Base-by-base conservation (phyloP, 2,797 vertebrate genomes). In the Eulemur mongoz region DNA sequence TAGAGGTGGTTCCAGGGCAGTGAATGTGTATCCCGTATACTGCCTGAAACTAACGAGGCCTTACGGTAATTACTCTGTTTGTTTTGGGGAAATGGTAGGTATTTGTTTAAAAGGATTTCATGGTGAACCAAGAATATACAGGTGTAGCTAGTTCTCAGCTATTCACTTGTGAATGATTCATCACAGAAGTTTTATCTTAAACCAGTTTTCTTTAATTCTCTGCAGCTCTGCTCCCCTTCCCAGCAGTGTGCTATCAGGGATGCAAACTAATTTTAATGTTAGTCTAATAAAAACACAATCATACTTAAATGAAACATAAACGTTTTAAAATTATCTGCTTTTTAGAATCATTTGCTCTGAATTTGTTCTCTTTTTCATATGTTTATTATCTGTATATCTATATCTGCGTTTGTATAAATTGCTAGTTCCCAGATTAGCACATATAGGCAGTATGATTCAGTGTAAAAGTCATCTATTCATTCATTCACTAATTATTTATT, bases 21-120 rank as follows among this genome's bases (percentile, higher is more conserved):
- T 32, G 79, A 61, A 23, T 35, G 81, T 50, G 27, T 67, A 30
- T 91, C 40, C 4, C 4, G 1, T 10, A 22, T 5, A 0, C 86
- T 38, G 80, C 89, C 73, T 17, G 65, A 70, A 15, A 14, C 78
- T 89, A 78, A 14, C 82, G 61, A n/a, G 82, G 72, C 82, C 90
- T 94, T 40, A 17, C 92, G 17, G 6, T 97, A 89, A 95, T 96
- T 80, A 89, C 84, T 86, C 94, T 93, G 75, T 97, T 97, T 96
- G 97, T 96, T 97, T 96, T 83, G 91, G 80, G 92, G 91, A 86
- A 96, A 87, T 87, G 83, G 89, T 69, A 91, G 95, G 38, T 87
- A 85, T 95, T 97, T 95, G 93, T 97, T 96, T 94, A 84, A 95
- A 96, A 94, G 97, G 75, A 83, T 95, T 97, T 97, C 86, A 22